phyloP scores from a whole-genome alignment of 2,113 vertebrate species.

The Trematomus loennbergii region DNA sequence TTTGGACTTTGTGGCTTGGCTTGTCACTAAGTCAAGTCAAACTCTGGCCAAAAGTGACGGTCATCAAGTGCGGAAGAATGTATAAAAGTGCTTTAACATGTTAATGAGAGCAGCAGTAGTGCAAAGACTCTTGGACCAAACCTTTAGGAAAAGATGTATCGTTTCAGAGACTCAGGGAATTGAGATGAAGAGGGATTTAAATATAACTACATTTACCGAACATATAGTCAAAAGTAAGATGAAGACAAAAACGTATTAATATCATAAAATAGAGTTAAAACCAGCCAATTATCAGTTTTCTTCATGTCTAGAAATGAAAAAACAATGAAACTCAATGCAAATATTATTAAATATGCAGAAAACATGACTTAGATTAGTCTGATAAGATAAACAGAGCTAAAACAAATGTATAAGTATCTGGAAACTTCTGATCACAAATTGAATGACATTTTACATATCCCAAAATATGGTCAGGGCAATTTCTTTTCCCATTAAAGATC shows the following conservation, averaged over 20 bases:
- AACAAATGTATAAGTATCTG: too few relatives aligned
- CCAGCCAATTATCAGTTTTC: slow-evolving; percentile 1
- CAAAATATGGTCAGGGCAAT: too few relatives aligned
- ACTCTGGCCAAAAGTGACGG: background rate
- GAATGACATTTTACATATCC: too few relatives aligned
- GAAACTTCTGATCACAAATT: too few relatives aligned
- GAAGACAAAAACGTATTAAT: background rate
- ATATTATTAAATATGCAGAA: slow-evolving; percentile 2
- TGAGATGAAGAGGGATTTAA: slow-evolving; percentile 1
- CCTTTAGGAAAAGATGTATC: background rate
- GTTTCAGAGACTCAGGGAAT: slow-evolving; percentile 14
- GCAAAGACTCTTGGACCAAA: slow-evolving; percentile 2
- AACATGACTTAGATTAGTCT: background rate
- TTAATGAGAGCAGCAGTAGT: background rate
- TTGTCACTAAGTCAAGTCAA: background rate
- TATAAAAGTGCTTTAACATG: slow-evolving; percentile 9
- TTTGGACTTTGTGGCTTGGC: slow-evolving; percentile 17
- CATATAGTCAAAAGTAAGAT: slow-evolving; percentile 18
- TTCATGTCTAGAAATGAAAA: background rate
- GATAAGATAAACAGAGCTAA: background rate
- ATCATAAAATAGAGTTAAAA: slow-evolving; percentile 1
- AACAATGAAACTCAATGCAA: background rate
- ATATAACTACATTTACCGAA: slow-evolving; percentile 1
- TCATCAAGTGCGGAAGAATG: slow-evolving; percentile 11
- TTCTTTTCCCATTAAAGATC: too few relatives aligned